Evolutionary conservation across 2,113 vertebrate species (phyloP), one percentile per base, ranked within the genome.

Genomic region (Sciurus niger): DNA sequence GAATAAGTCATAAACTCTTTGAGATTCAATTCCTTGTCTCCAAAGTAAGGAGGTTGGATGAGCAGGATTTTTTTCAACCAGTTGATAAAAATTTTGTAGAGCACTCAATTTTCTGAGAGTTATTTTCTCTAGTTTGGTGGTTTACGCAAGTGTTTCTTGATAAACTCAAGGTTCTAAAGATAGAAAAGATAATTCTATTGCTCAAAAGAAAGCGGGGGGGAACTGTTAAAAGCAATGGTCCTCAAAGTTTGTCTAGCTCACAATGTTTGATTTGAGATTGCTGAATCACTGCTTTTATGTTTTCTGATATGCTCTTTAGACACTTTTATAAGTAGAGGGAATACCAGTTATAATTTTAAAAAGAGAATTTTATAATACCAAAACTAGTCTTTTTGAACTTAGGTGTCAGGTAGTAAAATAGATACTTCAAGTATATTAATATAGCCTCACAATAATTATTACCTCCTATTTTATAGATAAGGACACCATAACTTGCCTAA

Each of bases 31-130:
- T 70, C 25, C 60, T 94, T 12, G 0, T 80, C 58, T 94, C 20
- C 76, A 93, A 85, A 95, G 67, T 76, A 68, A 88, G 58, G 28
- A 78, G 60, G 22, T 3, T 73, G 7, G 20, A 63, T 32, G 48
- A 90, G 34, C 17, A 72, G 48, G 40, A 72, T 25, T 95, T 94
- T 93, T 51, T 95, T 51, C n/a, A 86, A 58, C n/a, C 13, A 63
- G 10, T 83, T 68, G 18, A 86, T 65, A 67, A 32, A 72, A 93
- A 86, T 76, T 30, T 46, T 93, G 1, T 13, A 86, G 77, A 46
- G 1, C 43, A 32, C 51, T 60, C 16, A 3, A 24, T 8, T 58
- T 74, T 18, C 25, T 37, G 60, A 63, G 34, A 96, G 30, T 28
- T 68, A 6, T 24, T 60, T 43, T 74, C 73, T 91, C 73, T 40